These are phyloP conservation scores for Taxidea taxus DNA, from an alignment of 2,113 vertebrate species.

Conservation along the genomic window DNA sequence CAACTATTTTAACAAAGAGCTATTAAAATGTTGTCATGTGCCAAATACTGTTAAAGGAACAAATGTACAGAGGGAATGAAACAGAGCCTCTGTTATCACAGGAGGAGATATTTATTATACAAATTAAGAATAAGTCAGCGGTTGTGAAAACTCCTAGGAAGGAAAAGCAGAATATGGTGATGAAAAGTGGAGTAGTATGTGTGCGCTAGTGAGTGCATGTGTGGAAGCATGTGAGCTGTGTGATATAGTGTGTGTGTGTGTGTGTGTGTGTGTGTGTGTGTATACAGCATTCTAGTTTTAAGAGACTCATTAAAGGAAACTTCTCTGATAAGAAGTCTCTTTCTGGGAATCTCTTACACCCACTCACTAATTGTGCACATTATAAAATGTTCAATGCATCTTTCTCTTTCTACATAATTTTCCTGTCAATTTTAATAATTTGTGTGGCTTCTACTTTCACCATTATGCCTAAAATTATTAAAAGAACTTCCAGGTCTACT, in stretches of 20 bases:
- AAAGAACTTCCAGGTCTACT: background rate
- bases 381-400: background rate
- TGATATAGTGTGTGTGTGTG: background rate
- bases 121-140: background rate
- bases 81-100: background rate
- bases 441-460: background rate
- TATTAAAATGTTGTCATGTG: background rate
- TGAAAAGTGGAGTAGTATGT: background rate
- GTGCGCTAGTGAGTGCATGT: background rate
- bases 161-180: background rate
- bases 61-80: background rate
- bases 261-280: background rate
- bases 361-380: background rate
- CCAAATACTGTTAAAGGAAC: background rate
- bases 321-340: background rate
- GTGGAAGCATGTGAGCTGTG: background rate
- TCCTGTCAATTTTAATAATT: background rate
- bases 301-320: background rate
- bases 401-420: background rate
- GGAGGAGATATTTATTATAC: background rate
- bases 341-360: background rate
- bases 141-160: background rate
- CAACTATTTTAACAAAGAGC: background rate
- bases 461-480: background rate
- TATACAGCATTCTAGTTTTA: background rate